Evolutionary conservation across 1,140 invertebrate genomes (phyloP), one percentile per base, ranked within the genome.

Genomic region (Leptoteleia sp.): DNA sequence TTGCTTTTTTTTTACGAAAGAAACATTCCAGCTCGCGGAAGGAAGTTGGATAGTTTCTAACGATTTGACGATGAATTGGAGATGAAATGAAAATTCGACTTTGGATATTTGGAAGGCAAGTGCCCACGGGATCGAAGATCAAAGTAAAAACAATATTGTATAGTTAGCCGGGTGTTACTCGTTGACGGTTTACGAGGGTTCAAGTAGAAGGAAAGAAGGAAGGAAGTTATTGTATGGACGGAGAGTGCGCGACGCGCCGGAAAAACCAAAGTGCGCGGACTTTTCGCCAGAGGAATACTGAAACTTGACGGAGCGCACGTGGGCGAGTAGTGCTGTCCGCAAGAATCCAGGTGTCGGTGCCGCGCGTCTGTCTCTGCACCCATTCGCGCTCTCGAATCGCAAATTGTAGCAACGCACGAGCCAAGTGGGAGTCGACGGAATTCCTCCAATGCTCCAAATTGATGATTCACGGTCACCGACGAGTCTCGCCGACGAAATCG

Each of bases 331-430:
- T n/a, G n/a, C n/a, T 57, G 64, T 38, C 17, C 47, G 31, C 35
- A 57, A 70, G 64, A 76, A 70, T 68, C 64, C 38, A 76, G 50
- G 64, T 64, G 64, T 62, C 72, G 48, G 48, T 62, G 38, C 27
- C 22, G 47, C 64, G n/a, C n/a, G n/a, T n/a, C n/a, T n/a, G 62
- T 68, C 29, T 33, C 12, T 55, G 48, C 42, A 67, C 37, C 48
- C 57, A 50, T 68, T 57, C 57, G 57, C 50, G 38, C 54, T 38
- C 52, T 50, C 35, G 42, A 64, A 64, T 64, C 70, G 33, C 50
- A 52, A 73, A 73, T 40, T 40, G 25, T 59, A 70, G 50, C 64
- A 42, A 12, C 35, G 38, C 27, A 19, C 38, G 29, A 48, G 17
- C 40, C 13, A 13, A 43, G 67, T 42, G 67, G 33, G 52, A 68